These are phyloP conservation scores for Stictonetta naevosa DNA, from an alignment of 2,113 vertebrate genomes.

Conservation along the genomic window DNA sequence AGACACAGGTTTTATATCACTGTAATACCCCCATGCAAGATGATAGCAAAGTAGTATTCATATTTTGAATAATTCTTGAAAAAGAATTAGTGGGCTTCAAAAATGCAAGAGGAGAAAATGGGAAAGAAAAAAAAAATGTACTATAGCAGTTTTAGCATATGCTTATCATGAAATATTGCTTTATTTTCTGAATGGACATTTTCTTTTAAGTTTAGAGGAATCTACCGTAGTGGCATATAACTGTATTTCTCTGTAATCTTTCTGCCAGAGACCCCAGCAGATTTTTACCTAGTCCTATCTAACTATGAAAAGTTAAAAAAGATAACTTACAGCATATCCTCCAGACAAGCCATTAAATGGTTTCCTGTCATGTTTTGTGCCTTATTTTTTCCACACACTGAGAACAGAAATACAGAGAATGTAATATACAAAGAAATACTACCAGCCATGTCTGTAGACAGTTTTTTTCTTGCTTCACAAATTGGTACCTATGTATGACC, in stretches of 20 bases:
- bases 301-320: constrained; percentile 20
- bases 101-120: background rate
- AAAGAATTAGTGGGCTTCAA: background rate
- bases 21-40: background rate
- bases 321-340: constrained; percentile 15
- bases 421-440: background rate
- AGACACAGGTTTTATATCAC: background rate
- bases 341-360: constrained; percentile 1
- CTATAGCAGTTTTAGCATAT: background rate
- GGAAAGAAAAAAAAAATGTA: background rate
- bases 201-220: background rate
- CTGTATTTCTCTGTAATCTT: background rate
- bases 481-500: background rate
- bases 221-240: background rate
- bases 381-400: background rate
- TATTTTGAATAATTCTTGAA: background rate
- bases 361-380: background rate
- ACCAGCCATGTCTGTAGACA: no score
- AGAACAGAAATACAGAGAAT: background rate
- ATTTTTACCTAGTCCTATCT: background rate
- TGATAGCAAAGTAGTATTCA: background rate
- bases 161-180: background rate
- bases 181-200: background rate
- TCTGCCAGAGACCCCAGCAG: constrained; percentile 22
- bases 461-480: background rate